Evolutionary conservation across 2,113 vertebrate genomes (phyloP).

Genomic region (Megaleporinus macrocephalus): DNA sequence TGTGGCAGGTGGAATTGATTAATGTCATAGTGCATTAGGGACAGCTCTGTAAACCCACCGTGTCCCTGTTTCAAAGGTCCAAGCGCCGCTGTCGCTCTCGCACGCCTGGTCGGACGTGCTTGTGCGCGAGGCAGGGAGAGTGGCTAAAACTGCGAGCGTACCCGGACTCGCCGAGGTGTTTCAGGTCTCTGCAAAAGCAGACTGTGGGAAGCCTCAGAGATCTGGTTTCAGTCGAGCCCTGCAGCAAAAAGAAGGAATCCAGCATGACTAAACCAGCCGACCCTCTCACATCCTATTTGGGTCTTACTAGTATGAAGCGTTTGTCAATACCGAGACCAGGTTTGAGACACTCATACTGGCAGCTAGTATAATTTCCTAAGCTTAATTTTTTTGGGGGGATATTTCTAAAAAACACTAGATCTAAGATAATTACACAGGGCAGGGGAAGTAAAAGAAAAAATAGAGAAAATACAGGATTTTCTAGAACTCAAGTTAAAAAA

Average conservation of each 20-base stretch:
- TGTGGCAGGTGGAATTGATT: slow-evolving; percentile 58
- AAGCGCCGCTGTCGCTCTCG: slow-evolving; percentile 38
- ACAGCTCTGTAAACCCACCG: slow-evolving; percentile 45
- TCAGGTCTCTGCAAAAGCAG: slow-evolving; percentile 44
- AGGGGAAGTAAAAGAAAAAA: too few relatives aligned
- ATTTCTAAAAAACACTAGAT: too few relatives aligned
- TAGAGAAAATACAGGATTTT: too few relatives aligned
- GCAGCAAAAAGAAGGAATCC: slow-evolving; percentile 70
- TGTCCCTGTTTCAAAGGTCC: slow-evolving; percentile 51
- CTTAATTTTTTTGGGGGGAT: neutral
- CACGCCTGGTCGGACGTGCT: slow-evolving; percentile 61
- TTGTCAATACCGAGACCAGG: neutral
- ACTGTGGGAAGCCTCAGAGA: slow-evolving; percentile 34
- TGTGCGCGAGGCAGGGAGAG: slow-evolving; percentile 58
- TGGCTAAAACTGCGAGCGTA: slow-evolving; percentile 54
- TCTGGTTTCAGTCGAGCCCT: slow-evolving; percentile 53
- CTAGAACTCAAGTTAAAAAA: too few relatives aligned
- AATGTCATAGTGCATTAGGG: slow-evolving; percentile 53
- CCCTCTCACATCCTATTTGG: slow-evolving; percentile 49
- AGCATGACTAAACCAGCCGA: slow-evolving; percentile 68
- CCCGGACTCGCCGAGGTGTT: neutral
- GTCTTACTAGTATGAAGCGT: neutral
- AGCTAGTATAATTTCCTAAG: neutral
- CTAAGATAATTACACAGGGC: too few relatives aligned
- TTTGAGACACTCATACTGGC: neutral